Base-by-base conservation (phyloP, 2,113 vertebrate genomes). In the Rhea americana region DNA sequence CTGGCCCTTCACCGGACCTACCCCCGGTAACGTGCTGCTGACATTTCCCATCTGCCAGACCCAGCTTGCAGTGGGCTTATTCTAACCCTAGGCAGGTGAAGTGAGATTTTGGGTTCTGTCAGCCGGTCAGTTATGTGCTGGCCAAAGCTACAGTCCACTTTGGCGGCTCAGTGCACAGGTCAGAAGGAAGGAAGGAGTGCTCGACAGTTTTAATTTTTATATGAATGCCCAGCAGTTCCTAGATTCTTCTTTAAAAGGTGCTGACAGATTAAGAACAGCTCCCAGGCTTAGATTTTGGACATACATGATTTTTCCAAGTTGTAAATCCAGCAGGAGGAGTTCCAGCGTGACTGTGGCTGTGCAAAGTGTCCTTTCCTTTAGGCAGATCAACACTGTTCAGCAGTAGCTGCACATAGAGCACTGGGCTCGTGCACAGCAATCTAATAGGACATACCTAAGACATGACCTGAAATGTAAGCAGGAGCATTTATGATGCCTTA, bases 61-160 rank as follows among this genome's bases (percentile, higher is more conserved):
- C 45, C 37, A 26, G 59, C 16, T 13, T 77, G 68, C 35, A 72
- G 41, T 2, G 73, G 43, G 87, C 76, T 37, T 61, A 51, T 58
- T 79, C 58, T 88, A 86, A 68, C 61, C 66, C 3, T 4, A 13
- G 45, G 55, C 25, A 0, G 0, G 13, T 7, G 30, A 82, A 78
- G 30, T 32, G 39, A 48, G 30, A 41, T 3, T 81, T 73, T 66
- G 84, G 70, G 39, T 35, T 19, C 0, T 39, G 28, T 30, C 59
- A 9, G 30, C 63, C 41, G 0, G 10, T 30, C 1, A 1, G 70
- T 76, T 68, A 14, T 0, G 0, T 1, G 32, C 85, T 77, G 67
- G 85, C 68, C 65, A 2, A 2, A 35, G 35, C 76, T 35, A 4
- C 0, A 4, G 61, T 58, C 72, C 73, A 1, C 43, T 79, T 5